Base-by-base conservation (phyloP, 2,888 invertebrate species). In the Trachelus troglodyta region DNA sequence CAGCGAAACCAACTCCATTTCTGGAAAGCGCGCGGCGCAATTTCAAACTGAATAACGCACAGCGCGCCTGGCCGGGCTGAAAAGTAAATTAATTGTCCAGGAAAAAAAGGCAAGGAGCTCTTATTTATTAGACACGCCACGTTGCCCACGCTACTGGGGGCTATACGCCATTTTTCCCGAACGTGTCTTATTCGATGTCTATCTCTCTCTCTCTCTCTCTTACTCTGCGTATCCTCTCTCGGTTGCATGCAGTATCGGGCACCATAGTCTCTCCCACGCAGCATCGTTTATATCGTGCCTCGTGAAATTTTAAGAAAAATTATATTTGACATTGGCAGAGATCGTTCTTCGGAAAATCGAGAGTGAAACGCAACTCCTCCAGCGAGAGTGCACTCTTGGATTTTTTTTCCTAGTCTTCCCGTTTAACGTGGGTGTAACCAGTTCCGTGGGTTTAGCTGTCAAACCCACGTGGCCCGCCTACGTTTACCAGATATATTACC, bases 381-480 rank as follows among this genome's bases (percentile, higher is more conserved):
- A 31, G 33, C 31, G 69, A 69, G 69, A 69, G 69, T 69, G 30
- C 69, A 11, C 15, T 40, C 40, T 40, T 15, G 4, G 40, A 40
- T 23, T 15, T 40, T 40, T 40, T 40, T 40, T 15, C 40, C 15
- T 40, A 40, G 15, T 40, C 40, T 40, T 40, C 12, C 40, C 40
- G 69, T 33, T 69, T 33, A 23, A 31, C 30, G 91, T 91, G 88
- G 91, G 91, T 90, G 91, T 91, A 88, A 90, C 90, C 90, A 89
- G 90, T 90, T 86, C 89, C 87, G 90, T 89, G 85, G 89, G 90
- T 87, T 87, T 84, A 90, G 88, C 90, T 91, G 90, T 91, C 91
- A 90, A 88, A 84, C 91, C 91, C 90, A 91, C 91, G 91, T 91
- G 91, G 90, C 84, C 87, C 90, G 89, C 91, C 91, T 88, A 90